Evolutionary conservation across 2,888 invertebrate genomes (phyloP).

Genomic region (Amorpha juglandis): DNA sequence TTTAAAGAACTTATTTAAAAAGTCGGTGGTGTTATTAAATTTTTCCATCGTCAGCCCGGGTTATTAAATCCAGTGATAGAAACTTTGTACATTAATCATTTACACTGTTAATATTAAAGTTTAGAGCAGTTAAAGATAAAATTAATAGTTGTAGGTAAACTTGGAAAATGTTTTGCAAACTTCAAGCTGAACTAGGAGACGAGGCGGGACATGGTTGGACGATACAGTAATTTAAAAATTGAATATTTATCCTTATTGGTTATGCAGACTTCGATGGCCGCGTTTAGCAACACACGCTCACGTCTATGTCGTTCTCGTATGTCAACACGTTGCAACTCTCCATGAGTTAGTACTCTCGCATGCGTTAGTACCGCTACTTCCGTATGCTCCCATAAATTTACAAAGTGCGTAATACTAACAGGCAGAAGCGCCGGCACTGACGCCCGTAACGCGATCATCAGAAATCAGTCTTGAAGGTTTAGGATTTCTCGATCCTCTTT

Average conservation of each 20-base stretch:
- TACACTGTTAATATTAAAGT: slow-evolving; percentile 19
- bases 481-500: no score
- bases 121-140: slow-evolving; percentile 12
- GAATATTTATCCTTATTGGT: background rate
- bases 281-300: no score
- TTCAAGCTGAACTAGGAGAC: background rate
- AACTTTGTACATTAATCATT: slow-evolving; percentile 20
- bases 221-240: background rate
- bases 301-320: no score
- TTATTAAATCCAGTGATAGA: slow-evolving; percentile 7
- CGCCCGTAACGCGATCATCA: no score
- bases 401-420: no score
- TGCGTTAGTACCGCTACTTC: no score
- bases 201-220: background rate
- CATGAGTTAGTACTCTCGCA: no score
- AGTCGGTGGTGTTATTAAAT: background rate
- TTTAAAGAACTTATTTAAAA: background rate
- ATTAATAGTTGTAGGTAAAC: slow-evolving; percentile 19
- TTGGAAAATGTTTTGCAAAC: slow-evolving; percentile 11
- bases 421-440: no score
- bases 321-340: no score
- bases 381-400: no score
- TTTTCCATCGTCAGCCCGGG: background rate
- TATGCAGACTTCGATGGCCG: no score
- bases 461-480: no score